phyloP scores from a whole-genome alignment of 2,113 vertebrate genomes.

The Melanotaenia duboulayi region DNA sequence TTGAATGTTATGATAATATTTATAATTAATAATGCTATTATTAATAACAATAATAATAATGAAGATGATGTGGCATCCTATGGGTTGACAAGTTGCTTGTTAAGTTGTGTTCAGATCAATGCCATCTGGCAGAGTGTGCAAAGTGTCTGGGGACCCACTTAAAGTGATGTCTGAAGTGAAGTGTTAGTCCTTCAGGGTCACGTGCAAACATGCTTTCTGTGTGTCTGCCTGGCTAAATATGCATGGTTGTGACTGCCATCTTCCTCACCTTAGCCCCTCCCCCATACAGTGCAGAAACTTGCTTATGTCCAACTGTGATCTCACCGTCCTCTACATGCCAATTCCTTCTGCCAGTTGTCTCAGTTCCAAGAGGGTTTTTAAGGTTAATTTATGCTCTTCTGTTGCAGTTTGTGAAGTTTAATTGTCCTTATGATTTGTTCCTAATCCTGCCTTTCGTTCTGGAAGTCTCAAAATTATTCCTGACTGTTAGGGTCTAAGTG shows the following conservation, averaged over 20 bases:
- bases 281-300: conserved; percentile 58
- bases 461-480: not conserved
- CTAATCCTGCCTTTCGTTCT: not conserved
- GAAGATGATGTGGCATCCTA: conserved; percentile 69
- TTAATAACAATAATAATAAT: conserved; percentile 57
- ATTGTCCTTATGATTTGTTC: not conserved
- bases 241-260: conserved; percentile 59
- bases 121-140: conserved; percentile 62
- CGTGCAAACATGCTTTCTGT: conserved; percentile 58
- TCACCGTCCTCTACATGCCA: conserved; percentile 58
- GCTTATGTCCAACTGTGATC: conserved; percentile 67
- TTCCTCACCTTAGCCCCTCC: conserved; percentile 31
- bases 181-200: conserved; percentile 65
- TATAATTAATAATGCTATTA: conserved; percentile 70
- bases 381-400: conserved; percentile 9
- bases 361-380: conserved; percentile 70
- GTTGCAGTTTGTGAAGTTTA: not conserved
- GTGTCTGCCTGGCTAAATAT: conserved; percentile 66
- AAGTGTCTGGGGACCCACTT: conserved; percentile 64
- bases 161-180: conserved; percentile 42
- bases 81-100: conserved; percentile 74
- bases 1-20: conserved; percentile 81
- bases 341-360: conserved; percentile 75
- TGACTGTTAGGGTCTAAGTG: not conserved
- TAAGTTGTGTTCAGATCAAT: conserved; percentile 66